Evolutionary conservation across 2,113 vertebrate genomes (phyloP), one percentile per base, ranked within the genome.

Genomic region (Laterallus jamaicensis): DNA sequence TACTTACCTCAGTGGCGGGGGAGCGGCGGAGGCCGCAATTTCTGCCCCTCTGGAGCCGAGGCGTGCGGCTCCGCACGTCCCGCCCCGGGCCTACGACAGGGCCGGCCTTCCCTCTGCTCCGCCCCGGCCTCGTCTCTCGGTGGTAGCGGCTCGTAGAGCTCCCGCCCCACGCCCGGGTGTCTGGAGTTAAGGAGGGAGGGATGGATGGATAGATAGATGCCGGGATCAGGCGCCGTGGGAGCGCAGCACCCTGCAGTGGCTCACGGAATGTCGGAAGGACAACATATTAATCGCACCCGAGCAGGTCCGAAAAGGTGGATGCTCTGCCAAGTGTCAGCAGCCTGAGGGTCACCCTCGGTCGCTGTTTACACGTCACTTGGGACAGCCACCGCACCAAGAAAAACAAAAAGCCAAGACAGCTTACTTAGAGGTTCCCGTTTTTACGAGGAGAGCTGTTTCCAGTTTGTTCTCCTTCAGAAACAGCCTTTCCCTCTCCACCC

Each of bases 41-140:
- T 26, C 5, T 4, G 2, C 8, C 10, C 55, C 31, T 12, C 55
- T 8, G n/a, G 44, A 15, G 42, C 40, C 78, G 26, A 22, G 24
- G 22, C 92, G 78, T 94, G 95, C 40, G 20, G 31, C 2, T 2
- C 44, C 49, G 26, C 95, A 94, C 95, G 95, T 94, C 90, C 92
- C 90, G 74, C 95, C 90, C 82, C 52, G 12, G 64, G 17, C 1
- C 2, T 25, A 35, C 13, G n/a, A 14, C 1, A 28, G 55, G 39
- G 71, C 12, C 35, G 69, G 24, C 4, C 52, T 19, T 12, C 3
- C 28, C 11, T 22, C 26, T 21, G 69, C 80, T 31, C 93, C 80
- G 55, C 79, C 31, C 55, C 59, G n/a, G 26, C 26, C 24, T 42
- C 24, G 13, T 8, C 10, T 40, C 5, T 15, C 29, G 6, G 15